Conservation (phyloP, 2,113 vertebrate species). For the Cisticola juncidis region DNA sequence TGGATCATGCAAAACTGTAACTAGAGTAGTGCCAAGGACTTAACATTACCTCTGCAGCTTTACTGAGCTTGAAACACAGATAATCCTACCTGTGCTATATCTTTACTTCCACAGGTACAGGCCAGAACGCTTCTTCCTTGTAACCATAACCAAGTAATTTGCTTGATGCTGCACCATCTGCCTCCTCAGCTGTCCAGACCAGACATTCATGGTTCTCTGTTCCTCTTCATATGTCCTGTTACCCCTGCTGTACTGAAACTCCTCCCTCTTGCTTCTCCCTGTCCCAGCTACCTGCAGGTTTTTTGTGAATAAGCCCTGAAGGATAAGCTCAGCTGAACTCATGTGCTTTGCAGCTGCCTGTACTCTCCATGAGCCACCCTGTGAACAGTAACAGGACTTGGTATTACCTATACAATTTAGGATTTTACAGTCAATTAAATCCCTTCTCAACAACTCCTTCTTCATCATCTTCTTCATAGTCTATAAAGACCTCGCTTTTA, state of each 20-base stretch:
- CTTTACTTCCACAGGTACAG: neutral
- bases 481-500: neutral
- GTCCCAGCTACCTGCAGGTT: neutral
- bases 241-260: neutral
- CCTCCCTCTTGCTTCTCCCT: neutral
- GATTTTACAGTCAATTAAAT: slow-evolving; percentile 64
- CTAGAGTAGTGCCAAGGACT: neutral
- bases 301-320: neutral
- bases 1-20: neutral
- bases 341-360: neutral
- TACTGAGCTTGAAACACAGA: neutral
- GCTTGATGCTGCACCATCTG: neutral
- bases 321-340: neutral
- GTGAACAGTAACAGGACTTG: neutral
- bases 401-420: slow-evolving; percentile 51
- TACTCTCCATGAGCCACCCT: neutral
- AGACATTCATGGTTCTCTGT: neutral
- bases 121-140: neutral
- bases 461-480: slow-evolving; percentile 42
- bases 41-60: neutral
- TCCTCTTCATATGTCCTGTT: neutral
- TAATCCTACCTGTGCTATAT: neutral
- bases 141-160: neutral
- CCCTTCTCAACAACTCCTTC: slow-evolving; percentile 18
- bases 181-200: neutral